Conservation (phyloP, 2,888 invertebrate genomes). For the Chrysotoxum bicinctum region DNA sequence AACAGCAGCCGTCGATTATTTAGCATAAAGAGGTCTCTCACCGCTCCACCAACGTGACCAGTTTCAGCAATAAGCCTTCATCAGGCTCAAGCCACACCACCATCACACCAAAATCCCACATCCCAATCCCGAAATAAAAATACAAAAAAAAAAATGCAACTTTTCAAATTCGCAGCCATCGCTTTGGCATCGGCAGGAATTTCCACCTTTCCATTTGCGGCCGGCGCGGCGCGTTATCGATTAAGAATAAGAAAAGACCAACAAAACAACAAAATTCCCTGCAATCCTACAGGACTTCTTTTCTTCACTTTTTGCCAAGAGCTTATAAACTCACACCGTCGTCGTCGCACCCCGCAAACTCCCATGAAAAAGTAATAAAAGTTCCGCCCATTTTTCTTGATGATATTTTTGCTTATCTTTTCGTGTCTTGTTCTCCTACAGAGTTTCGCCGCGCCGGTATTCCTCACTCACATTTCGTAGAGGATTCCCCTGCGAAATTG, state of each 20-base stretch:
- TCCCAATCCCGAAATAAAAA: constrained; percentile 6
- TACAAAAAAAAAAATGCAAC: constrained; percentile 5
- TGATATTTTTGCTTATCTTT: constrained; percentile 46
- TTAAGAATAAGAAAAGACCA: constrained; percentile 67
- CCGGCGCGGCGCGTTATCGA: constrained; percentile 46
- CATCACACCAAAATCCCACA: constrained; percentile 22
- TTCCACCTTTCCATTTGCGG: constrained; percentile 65
- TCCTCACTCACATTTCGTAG: constrained; percentile 32
- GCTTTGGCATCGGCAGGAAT: constrained; percentile 58
- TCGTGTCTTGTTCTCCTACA: constrained; percentile 35
- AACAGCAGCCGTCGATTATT: constrained; percentile 73
- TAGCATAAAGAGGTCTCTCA: constrained; percentile 73
- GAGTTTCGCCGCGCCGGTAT: constrained; percentile 9
- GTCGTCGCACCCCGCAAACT: neutral
- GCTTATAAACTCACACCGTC: constrained; percentile 21
- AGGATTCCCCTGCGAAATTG: constrained; percentile 68
- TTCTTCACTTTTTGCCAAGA: constrained; percentile 39
- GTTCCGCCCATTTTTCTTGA: constrained; percentile 67
- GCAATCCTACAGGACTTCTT: constrained; percentile 45
- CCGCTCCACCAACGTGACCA: constrained; percentile 71
- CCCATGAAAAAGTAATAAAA: constrained; percentile 24
- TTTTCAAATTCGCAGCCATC: constrained; percentile 70
- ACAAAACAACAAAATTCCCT: constrained; percentile 17
- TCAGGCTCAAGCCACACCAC: constrained; percentile 31
- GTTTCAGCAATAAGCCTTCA: constrained; percentile 72